Evolutionary conservation across 2,888 invertebrate genomes (phyloP).

Genomic region (Leucozona laternaria): DNA sequence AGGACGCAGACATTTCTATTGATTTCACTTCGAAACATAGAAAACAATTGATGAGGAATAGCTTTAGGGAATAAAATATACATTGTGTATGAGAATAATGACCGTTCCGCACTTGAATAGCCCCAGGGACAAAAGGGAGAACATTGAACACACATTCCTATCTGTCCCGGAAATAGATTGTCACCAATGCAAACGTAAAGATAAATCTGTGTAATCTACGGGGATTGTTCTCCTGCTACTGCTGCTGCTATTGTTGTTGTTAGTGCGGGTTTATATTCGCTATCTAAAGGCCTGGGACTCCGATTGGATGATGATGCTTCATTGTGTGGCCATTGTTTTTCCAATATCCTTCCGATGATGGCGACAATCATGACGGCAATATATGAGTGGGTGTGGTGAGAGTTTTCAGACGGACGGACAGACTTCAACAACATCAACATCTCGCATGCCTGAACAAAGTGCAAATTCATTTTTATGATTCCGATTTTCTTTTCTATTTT

Average conservation of each 20-base stretch:
- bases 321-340: conserved; percentile 23
- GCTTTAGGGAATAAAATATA: not conserved
- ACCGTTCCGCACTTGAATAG: conserved; percentile 17
- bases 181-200: conserved; percentile 24
- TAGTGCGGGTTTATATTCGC: not conserved
- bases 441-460: conserved; percentile 13
- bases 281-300: not conserved
- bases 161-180: conserved; percentile 20
- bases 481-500: not conserved
- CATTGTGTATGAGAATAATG: conserved; percentile 22
- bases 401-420: not conserved
- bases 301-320: conserved; percentile 8
- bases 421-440: not conserved
- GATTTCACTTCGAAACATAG: conserved; percentile 6
- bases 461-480: conserved; percentile 26
- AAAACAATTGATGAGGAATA: conserved; percentile 33
- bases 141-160: not conserved
- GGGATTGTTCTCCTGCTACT: conserved; percentile 5
- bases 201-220: conserved; percentile 24
- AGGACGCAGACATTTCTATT: conserved; percentile 15
- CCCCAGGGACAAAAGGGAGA: not conserved
- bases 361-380: not conserved
- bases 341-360: conserved; percentile 22
- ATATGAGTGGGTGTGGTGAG: not conserved
- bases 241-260: not conserved